These are phyloP conservation scores for Rhabdomys dilectus DNA, from an alignment of 2,113 vertebrate genomes.

Conservation along the genomic window DNA sequence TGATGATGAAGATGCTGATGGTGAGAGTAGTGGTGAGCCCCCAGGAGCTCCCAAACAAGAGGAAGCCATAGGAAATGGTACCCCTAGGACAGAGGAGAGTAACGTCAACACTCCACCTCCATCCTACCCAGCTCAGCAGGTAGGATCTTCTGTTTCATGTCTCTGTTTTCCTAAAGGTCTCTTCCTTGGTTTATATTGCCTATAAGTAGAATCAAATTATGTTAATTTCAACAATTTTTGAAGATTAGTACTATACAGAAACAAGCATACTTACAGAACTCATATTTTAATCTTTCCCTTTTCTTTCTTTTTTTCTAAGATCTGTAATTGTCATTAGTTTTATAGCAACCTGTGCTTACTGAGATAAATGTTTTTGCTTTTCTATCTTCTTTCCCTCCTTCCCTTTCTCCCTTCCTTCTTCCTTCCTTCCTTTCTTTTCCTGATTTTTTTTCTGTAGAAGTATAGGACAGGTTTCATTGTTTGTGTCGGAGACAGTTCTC, in stretches of 20 bases:
- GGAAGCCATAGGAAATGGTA: conserved; percentile 85
- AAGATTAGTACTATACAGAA: neutral
- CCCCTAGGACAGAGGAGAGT: conserved; percentile 83
- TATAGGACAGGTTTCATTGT: neutral
- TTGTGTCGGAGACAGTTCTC: neutral
- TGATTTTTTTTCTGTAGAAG: neutral
- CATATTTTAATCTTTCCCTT: neutral
- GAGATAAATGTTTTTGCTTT: neutral
- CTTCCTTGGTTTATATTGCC: neutral
- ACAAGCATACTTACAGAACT: fast-evolving
- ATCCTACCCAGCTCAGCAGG: conserved; percentile 91
- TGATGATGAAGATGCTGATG: conserved; percentile 94
- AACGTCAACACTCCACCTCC: conserved; percentile 90
- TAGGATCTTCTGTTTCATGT: conserved; percentile 54
- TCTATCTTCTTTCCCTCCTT: too few species aligned
- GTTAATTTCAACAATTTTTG: neutral
- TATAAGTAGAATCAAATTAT: neutral
- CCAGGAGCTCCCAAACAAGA: conserved; percentile 88
- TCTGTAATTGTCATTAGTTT: neutral
- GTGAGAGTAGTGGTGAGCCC: conserved; percentile 90
- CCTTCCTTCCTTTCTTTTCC: too few species aligned
- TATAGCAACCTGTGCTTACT: neutral
- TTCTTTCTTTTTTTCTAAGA: neutral
- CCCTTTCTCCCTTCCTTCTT: too few species aligned
- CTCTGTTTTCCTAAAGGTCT: neutral